Conservation (phyloP, 2,888 invertebrate genomes). For the Philereme vetulata region DNA sequence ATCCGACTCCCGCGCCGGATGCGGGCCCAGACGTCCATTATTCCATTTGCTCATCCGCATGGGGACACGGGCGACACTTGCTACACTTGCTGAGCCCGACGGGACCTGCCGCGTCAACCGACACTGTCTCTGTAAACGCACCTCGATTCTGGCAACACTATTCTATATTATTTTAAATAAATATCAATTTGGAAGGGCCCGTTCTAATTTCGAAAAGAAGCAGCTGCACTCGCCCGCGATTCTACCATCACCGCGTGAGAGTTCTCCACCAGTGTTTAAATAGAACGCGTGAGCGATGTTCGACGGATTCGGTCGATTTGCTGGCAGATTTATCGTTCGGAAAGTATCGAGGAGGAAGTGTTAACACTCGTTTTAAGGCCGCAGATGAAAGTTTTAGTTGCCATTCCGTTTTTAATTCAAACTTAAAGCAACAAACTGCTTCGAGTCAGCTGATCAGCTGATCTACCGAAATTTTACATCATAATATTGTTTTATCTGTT, state of each 20-base stretch:
- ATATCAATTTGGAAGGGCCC: conserved; percentile 57
- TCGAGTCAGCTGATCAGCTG: conserved; percentile 63
- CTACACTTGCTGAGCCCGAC: conserved; percentile 42
- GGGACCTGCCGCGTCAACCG: neutral
- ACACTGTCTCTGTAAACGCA: conserved; percentile 2
- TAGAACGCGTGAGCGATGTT: conserved; percentile 64
- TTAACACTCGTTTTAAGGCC: conserved; percentile 74
- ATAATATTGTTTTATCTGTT: conserved; percentile 31
- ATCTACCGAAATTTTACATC: conserved; percentile 38
- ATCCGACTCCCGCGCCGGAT: conserved; percentile 81
- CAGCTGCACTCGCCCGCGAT: conserved; percentile 38
- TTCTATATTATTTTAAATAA: conserved; percentile 64
- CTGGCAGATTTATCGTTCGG: conserved; percentile 74
- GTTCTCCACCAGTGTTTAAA: conserved; percentile 70
- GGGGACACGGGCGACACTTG: conserved; percentile 59
- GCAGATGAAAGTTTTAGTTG: conserved; percentile 74
- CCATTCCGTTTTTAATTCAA: conserved; percentile 73
- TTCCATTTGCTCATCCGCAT: conserved; percentile 83
- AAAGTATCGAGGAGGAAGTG: conserved; percentile 65
- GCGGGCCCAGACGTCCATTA: conserved; percentile 84
- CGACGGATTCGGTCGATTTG: conserved; percentile 71
- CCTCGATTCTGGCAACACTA: conserved; percentile 50
- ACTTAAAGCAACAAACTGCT: conserved; percentile 60
- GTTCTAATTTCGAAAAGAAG: conserved; percentile 58
- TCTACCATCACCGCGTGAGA: conserved; percentile 42